Evolutionary conservation across 1,140 invertebrate genomes (phyloP).

Genomic region (Ruditapes philippinarum): DNA sequence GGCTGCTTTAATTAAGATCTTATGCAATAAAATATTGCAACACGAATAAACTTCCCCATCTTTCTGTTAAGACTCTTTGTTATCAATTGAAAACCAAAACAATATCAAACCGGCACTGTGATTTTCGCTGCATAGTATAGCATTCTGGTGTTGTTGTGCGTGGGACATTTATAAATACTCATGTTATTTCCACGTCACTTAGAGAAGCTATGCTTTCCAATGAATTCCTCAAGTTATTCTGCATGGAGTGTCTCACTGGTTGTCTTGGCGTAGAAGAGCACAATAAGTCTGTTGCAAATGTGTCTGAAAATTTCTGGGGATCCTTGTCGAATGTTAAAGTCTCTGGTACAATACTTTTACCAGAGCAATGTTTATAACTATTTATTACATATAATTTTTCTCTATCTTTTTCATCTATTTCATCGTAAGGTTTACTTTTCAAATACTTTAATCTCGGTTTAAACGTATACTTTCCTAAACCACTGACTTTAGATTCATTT

Average conservation of each 20-base stretch:
- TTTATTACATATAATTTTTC: constrained; percentile 53
- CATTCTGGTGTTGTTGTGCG: no score
- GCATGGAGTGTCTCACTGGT: neutral
- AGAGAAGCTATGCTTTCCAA: neutral
- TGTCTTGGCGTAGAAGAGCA: constrained; percentile 45
- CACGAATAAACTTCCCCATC: no score
- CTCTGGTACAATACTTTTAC: constrained; percentile 37
- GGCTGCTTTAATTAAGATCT: no score
- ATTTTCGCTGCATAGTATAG: no score
- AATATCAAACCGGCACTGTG: no score
- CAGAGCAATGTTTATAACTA: constrained; percentile 58
- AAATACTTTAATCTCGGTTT: constrained; percentile 54
- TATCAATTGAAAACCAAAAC: no score
- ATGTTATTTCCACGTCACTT: neutral
- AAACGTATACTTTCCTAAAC: constrained; percentile 52
- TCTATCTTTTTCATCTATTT: constrained; percentile 32
- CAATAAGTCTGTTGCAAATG: constrained; percentile 35
- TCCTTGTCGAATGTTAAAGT: constrained; percentile 53
- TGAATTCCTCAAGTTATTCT: neutral
- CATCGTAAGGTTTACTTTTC: neutral
- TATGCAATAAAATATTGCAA: no score
- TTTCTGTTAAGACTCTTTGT: no score
- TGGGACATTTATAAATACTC: no score
- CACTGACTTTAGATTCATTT: neutral
- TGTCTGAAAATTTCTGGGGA: constrained; percentile 24